Evolutionary conservation across 2,888 invertebrate genomes (phyloP), one percentile per base, ranked within the genome.

Genomic region (Pseudococcus jackbeardsleyi): DNA sequence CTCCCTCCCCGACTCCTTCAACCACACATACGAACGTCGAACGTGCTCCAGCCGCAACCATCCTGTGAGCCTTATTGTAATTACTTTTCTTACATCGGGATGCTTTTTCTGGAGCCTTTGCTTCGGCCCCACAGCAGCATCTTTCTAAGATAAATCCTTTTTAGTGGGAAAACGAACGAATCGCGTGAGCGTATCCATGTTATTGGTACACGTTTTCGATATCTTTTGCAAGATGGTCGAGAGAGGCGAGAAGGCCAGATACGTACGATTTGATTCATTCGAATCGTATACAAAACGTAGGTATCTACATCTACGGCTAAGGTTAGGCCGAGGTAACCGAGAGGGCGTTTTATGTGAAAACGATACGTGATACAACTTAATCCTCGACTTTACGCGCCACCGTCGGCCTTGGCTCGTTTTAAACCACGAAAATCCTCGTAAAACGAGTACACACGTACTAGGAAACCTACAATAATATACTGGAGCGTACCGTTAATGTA

Each of bases 291-390:
- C 64, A 64, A 64, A 64, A 64, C 64, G 19, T 22, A 64, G 48
- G 42, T 42, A 42, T 42, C 42, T 15, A 50, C 48, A 50, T 42
- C 3, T 42, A 9, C 48, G 48, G 48, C 11, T 50, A 50, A 50
- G 59, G 59, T 59, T 50, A 59, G 0, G 12, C 48, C 48, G 48
- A 50, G 48, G 12, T 4, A 50, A 50, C 48, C 22, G 22, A 22
- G 68, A 64, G 12, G 26, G 22, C 59, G 22, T 64, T 64, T 64
- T 64, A 64, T 64, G 72, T 5, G 72, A 72, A 72, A 72, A 72
- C 33, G 39, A 72, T 72, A 72, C 72, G 72, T 72, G 72, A 72
- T 72, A 72, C 46, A 82, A 82, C 46, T 64, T 64, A 64, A 64
- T 64, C 64, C 64, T 59, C 59, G 22, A 12, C 19, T 59, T 8